Conservation (phyloP, 2,888 invertebrate genomes). For the Ennomos erosarius region DNA sequence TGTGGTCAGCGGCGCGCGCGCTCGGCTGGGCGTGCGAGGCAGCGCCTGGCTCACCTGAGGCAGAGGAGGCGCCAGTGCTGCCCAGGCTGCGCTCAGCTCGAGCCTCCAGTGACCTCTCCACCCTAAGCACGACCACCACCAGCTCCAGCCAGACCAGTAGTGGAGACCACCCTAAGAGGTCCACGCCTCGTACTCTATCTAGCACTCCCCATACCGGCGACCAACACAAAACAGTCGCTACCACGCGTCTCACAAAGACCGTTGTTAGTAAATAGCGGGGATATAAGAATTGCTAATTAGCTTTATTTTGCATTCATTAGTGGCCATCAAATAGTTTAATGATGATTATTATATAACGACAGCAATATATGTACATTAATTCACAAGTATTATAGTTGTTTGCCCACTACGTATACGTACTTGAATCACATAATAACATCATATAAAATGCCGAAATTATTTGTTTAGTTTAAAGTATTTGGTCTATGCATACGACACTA, state of each 20-base stretch:
- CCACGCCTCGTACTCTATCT: conserved; percentile 39
- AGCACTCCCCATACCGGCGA: not conserved
- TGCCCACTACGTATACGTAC: conserved; percentile 2
- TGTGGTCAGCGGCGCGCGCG: conserved; percentile 87
- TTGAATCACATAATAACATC: not conserved
- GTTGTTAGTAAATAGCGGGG: conserved; percentile 5
- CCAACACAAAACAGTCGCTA: conserved; percentile 17
- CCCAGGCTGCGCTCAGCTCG: conserved; percentile 79
- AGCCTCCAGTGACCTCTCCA: conserved; percentile 80
- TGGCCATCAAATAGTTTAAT: not conserved
- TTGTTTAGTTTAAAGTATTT: too few relatives aligned
- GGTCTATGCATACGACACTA: too few relatives aligned
- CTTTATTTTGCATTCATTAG: conserved; percentile 13
- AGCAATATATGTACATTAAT: not conserved
- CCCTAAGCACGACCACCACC: conserved; percentile 79
- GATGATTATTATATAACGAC: conserved; percentile 1
- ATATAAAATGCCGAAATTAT: too few relatives aligned
- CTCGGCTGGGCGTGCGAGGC: conserved; percentile 76
- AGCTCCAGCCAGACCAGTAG: conserved; percentile 79
- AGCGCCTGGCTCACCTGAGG: conserved; percentile 64
- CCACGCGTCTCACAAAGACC: not conserved
- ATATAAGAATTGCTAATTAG: conserved; percentile 14
- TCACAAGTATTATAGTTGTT: not conserved
- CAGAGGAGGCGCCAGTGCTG: conserved; percentile 73
- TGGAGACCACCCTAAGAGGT: conserved; percentile 79